Conservation (phyloP, 1,140 invertebrate genomes). For the Nomia melanderi region DNA sequence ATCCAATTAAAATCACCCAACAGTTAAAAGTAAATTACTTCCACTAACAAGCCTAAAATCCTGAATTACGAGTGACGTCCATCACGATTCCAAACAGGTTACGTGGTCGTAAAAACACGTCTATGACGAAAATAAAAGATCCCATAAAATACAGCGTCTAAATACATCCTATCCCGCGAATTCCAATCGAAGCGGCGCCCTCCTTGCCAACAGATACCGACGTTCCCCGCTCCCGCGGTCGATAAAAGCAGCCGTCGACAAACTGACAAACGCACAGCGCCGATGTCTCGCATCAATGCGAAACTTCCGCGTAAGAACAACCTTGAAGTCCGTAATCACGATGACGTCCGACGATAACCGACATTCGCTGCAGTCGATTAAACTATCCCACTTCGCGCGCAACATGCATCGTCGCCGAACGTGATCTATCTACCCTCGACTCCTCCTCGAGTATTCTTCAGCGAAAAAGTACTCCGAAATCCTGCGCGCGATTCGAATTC, state of each 20-base stretch:
- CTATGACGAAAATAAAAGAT: too few species aligned
- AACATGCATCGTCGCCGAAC: neutral
- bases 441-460: neutral
- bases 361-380: too few species aligned
- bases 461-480: neutral
- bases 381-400: neutral
- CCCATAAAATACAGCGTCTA: neutral
- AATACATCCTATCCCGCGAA: neutral
- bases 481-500: neutral
- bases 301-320: neutral
- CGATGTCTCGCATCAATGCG: neutral
- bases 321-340: neutral
- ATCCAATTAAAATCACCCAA: too few species aligned
- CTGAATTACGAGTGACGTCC: too few species aligned
- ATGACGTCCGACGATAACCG: neutral
- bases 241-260: neutral
- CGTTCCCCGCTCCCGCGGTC: neutral
- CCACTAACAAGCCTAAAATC: too few species aligned
- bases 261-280: too few species aligned
- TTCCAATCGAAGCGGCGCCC: neutral
- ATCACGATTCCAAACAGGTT: too few species aligned
- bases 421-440: neutral
- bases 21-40: too few species aligned
- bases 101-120: too few species aligned
- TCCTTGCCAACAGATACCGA: conserved; percentile 19